Evolutionary conservation across 1,140 invertebrate species (phyloP), one percentile per base, ranked within the genome.

Genomic region (Arctopsyche grandis): DNA sequence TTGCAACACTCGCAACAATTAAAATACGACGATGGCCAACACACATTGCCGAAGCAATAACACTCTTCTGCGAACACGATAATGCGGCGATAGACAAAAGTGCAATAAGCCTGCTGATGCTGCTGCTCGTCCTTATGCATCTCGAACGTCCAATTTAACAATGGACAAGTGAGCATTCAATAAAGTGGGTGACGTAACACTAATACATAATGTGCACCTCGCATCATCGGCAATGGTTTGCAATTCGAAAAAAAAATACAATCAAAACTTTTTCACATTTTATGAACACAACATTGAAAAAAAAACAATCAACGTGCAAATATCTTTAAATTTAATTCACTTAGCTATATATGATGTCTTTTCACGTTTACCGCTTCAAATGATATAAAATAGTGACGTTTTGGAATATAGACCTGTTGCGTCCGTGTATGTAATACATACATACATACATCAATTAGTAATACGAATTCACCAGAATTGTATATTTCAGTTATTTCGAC

Each of bases 71-170:
- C 48, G 48, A 52, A 52, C 48, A 14, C 24, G 63, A 66, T 66
- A 66, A 66, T 66, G 63, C 63, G n/a, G 21, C 63, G 63, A 66
- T 26, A 26, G 21, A 29, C 63, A 73, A 73, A 46, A 74, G 71
- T 74, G 71, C 46, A 56, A 74, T 24, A 56, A 66, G 24, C 9
- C 46, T 56, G n/a, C n/a, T n/a, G n/a, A n/a, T n/a, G n/a, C n/a
- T n/a, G n/a, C n/a, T n/a, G 9, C 10, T 46, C 48, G 46, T 52
- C 71, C 48, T 56, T 56, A 74, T 74, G 70, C 46, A 73, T 73
- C 70, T 73, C 48, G 48, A 26, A 10, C 14, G 38, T 26, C 24
- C 71, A 74, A 74, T 74, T 74, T 74, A 70, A 26, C 69, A 19
- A 26, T 26, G 16, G 48, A 22, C 48, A 29, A 29, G 19, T 56